These are phyloP conservation scores for Eupithecia pulchellata DNA, from an alignment of 2,888 invertebrate species.

Conservation along the genomic window DNA sequence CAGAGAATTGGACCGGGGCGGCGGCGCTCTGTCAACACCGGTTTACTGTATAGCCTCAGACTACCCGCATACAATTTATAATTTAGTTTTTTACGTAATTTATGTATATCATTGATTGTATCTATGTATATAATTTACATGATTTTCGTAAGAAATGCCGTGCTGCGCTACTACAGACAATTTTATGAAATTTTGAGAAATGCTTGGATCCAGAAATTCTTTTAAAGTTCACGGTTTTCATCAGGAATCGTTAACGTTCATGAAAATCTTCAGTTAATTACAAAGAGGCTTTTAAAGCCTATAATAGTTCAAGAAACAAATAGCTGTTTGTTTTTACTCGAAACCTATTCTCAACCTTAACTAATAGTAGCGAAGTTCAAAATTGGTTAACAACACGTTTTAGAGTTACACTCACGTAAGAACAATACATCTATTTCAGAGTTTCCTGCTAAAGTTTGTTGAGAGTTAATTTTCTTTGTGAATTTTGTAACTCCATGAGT, in stretches of 20 bases:
- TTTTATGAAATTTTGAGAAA: too few species aligned
- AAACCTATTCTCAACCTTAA: slow-evolving; percentile 15
- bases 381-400: slow-evolving; percentile 17
- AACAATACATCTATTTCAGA: slow-evolving; percentile 34
- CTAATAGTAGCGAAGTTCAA: slow-evolving; percentile 12
- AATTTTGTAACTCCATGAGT: slow-evolving; percentile 54
- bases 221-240: background rate
- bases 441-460: slow-evolving; percentile 49
- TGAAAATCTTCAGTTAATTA: slow-evolving; percentile 16
- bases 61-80: too few species aligned
- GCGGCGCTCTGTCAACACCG: too few species aligned
- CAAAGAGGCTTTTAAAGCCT: slow-evolving; percentile 10
- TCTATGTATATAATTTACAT: too few species aligned
- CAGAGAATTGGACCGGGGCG: too few species aligned
- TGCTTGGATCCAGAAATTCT: background rate
- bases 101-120: too few species aligned
- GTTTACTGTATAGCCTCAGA: too few species aligned
- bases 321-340: slow-evolving; percentile 24
- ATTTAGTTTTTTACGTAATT: too few species aligned
- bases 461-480: slow-evolving; percentile 57
- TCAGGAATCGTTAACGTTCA: background rate
- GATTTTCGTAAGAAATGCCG: too few species aligned
- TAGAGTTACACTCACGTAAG: slow-evolving; percentile 18
- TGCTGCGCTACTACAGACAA: too few species aligned
- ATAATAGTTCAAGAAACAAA: slow-evolving; percentile 23